Conservation (phyloP, 2,113 vertebrate genomes). For the Nesoenas mayeri region DNA sequence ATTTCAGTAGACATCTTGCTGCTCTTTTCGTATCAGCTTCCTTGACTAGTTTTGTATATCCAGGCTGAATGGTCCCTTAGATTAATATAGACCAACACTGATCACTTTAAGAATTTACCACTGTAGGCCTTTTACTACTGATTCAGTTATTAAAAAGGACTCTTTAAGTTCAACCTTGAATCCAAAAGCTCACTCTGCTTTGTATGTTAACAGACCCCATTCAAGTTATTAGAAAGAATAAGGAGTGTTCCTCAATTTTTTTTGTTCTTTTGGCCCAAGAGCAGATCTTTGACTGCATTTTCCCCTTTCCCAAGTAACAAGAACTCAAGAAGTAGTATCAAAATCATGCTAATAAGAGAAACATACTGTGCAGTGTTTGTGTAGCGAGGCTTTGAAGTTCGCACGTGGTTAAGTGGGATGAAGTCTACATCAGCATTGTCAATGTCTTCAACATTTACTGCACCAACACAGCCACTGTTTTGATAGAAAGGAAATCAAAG, state of each 20-base stretch:
- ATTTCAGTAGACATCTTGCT: neutral
- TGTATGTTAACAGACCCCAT: neutral
- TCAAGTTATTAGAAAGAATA: neutral
- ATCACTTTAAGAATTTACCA: neutral
- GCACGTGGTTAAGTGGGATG: conserved; percentile 54
- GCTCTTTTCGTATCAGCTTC: neutral
- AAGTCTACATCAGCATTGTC: conserved; percentile 66
- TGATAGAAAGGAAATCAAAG: conserved; percentile 7
- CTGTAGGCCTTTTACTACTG: neutral
- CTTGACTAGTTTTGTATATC: neutral
- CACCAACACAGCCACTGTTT: conserved; percentile 72
- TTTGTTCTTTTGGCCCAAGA: neutral
- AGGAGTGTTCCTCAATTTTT: rapidly evolving
- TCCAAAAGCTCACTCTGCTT: neutral
- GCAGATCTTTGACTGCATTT: neutral
- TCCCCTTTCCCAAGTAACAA: neutral
- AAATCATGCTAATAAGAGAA: neutral
- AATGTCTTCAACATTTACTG: conserved; percentile 69
- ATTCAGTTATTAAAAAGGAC: neutral
- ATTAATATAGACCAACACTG: neutral
- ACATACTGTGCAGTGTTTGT: conserved; percentile 62
- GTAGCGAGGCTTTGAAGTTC: conserved; percentile 24
- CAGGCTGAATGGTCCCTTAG: neutral
- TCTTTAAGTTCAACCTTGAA: neutral
- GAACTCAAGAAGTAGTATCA: neutral